Evolutionary conservation across 2,113 vertebrate species (phyloP).

Genomic region (Eubucco bourcierii): DNA sequence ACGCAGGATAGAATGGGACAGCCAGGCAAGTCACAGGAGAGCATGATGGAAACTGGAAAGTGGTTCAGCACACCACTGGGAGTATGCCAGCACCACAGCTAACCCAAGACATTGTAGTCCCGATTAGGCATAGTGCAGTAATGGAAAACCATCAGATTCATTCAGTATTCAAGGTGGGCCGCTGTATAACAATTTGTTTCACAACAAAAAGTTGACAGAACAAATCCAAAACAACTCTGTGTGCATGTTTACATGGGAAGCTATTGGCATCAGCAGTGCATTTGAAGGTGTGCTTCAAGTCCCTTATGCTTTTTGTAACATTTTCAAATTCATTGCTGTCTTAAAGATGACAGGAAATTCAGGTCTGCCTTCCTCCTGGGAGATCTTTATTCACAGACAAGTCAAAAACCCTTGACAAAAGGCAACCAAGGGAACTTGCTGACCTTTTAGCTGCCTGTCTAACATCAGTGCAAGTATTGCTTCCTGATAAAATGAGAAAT

Average conservation of each 20-base stretch:
- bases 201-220: constrained; percentile 85
- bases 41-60: background rate
- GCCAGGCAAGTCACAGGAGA: background rate
- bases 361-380: constrained; percentile 82
- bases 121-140: constrained; percentile 12
- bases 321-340: constrained; percentile 88
- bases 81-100: background rate
- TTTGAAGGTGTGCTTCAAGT: constrained; percentile 81
- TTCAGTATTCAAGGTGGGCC: constrained; percentile 79
- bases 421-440: constrained; percentile 84
- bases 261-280: constrained; percentile 78
- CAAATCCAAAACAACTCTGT: constrained; percentile 86
- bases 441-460: constrained; percentile 87
- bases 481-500: constrained; percentile 86
- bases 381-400: constrained; percentile 87
- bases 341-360: constrained; percentile 85
- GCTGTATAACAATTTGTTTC: constrained; percentile 83
- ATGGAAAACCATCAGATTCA: constrained; percentile 56
- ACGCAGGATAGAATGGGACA: background rate
- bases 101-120: background rate
- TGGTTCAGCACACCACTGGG: background rate
- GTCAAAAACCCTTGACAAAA: constrained; percentile 91
- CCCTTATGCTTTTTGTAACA: constrained; percentile 89
- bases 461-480: constrained; percentile 87
- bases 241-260: constrained; percentile 81